These are phyloP conservation scores for Halictus quadricinctus DNA, from an alignment of 2,888 invertebrate genomes.

Conservation along the genomic window DNA sequence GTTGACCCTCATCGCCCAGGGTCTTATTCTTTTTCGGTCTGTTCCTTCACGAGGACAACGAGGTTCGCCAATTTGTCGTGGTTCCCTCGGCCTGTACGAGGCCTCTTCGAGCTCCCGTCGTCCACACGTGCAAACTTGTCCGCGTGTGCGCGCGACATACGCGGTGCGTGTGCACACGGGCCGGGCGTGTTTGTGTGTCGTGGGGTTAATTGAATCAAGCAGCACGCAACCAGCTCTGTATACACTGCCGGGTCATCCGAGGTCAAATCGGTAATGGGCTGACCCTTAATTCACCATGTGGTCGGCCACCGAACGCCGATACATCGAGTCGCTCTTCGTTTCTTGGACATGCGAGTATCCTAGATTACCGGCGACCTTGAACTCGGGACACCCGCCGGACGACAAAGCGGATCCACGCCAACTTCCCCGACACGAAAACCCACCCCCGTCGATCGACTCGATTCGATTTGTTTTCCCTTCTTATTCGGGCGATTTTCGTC, in stretches of 20 bases:
- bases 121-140: slow-evolving; percentile 61
- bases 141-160: slow-evolving; percentile 43
- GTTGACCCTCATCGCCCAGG: neutral
- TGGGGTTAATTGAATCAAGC: slow-evolving; percentile 81
- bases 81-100: slow-evolving; percentile 20
- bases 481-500: neutral
- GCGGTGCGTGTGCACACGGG: slow-evolving; percentile 24
- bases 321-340: slow-evolving; percentile 64
- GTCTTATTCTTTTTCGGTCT: slow-evolving; percentile 2
- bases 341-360: slow-evolving; percentile 71
- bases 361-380: slow-evolving; percentile 62
- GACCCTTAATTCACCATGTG: slow-evolving; percentile 78
- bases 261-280: slow-evolving; percentile 80
- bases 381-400: slow-evolving; percentile 56
- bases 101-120: slow-evolving; percentile 15
- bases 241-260: slow-evolving; percentile 78
- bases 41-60: slow-evolving; percentile 40
- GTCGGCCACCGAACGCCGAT: slow-evolving; percentile 73
- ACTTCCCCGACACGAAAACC: slow-evolving; percentile 59
- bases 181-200: slow-evolving; percentile 66
- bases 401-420: slow-evolving; percentile 64
- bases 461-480: neutral
- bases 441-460: slow-evolving; percentile 31
- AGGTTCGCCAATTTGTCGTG: slow-evolving; percentile 58
- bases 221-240: slow-evolving; percentile 78